phyloP scores from a whole-genome alignment of 2,797 vertebrate genomes.

The Anguilla marmorata region DNA sequence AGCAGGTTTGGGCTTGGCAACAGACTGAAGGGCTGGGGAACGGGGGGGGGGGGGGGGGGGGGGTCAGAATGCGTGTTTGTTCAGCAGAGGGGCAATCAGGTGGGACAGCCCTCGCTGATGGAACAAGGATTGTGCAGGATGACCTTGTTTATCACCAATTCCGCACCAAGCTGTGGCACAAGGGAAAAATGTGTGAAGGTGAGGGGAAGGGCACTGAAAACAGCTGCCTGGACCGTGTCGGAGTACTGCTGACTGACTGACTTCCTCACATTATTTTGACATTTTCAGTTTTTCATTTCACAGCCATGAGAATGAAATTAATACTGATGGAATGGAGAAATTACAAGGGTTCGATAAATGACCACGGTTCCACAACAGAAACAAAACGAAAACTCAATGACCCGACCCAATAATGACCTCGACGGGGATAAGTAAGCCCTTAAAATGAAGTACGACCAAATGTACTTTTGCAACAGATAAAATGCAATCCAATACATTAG shows the following conservation, averaged over 20 bases:
- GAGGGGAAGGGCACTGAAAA: not conserved
- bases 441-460: not conserved
- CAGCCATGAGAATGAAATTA: not conserved
- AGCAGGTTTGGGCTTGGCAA: not conserved
- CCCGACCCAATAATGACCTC: not conserved
- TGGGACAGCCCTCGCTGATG: not conserved
- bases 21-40: not conserved
- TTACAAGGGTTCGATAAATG: not conserved
- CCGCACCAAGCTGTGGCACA: not conserved
- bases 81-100: not conserved
- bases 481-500: not conserved
- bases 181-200: not conserved
- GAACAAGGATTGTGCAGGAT: not conserved
- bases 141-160: not conserved
- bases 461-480: not conserved
- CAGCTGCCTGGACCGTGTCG: not conserved
- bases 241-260: not conserved
- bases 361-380: not conserved
- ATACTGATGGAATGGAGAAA: not conserved
- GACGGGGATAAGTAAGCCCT: not conserved
- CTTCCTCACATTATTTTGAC: not conserved
- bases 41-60: not conserved
- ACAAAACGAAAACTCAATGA: not conserved
- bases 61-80: not conserved
- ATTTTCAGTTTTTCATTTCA: conserved; percentile 13